These are phyloP conservation scores for Doris montereyensis DNA, from an alignment of 2,888 invertebrate genomes.

Conservation along the genomic window DNA sequence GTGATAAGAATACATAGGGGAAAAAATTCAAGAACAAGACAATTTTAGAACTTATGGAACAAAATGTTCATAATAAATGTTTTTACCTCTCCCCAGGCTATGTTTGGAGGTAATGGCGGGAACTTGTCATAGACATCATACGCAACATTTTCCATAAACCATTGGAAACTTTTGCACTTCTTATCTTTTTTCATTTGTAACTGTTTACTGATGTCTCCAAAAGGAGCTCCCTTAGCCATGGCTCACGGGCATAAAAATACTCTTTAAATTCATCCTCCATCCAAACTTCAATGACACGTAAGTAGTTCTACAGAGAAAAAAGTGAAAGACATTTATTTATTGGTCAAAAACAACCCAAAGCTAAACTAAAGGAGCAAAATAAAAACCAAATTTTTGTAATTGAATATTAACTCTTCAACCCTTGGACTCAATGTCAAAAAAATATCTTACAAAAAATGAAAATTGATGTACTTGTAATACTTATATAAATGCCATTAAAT, in stretches of 20 bases:
- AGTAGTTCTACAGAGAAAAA: slow-evolving; percentile 81
- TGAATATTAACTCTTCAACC: slow-evolving; percentile 28
- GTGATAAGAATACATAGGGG: no score
- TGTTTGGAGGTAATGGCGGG: slow-evolving; percentile 92
- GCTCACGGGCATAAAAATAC: slow-evolving; percentile 90
- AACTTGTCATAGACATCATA: slow-evolving; percentile 95
- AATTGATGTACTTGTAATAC: no score
- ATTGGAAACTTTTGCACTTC: slow-evolving; percentile 92
- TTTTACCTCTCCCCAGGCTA: slow-evolving; percentile 91
- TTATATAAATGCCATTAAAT: no score
- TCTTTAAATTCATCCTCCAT: slow-evolving; percentile 96
- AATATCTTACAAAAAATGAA: no score
- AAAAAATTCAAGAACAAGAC: no score
- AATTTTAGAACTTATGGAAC: no score
- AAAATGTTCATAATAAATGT: no score
- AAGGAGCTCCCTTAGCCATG: slow-evolving; percentile 60
- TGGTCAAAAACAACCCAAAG: background rate
- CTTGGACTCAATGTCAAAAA: no score
- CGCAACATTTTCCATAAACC: slow-evolving; percentile 94
- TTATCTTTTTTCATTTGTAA: slow-evolving; percentile 85
- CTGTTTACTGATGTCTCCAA: slow-evolving; percentile 79
- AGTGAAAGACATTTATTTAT: background rate
- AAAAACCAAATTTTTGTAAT: background rate
- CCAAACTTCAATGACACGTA: slow-evolving; percentile 98
- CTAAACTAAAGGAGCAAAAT: no score